Conservation (phyloP, 1,140 invertebrate species). For the Acromyrmex charruanus region DNA sequence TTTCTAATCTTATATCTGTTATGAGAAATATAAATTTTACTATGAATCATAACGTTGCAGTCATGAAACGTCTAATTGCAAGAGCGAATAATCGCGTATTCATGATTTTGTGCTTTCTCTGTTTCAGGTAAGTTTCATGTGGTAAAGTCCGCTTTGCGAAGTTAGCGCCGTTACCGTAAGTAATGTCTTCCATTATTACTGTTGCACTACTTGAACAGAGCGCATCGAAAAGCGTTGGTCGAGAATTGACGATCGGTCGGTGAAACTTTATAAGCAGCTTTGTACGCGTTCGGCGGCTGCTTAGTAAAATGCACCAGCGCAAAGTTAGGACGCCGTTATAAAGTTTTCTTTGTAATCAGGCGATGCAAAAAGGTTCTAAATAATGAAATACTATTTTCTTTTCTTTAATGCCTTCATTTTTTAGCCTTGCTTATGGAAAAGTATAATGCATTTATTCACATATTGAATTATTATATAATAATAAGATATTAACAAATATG, state of each 20-base stretch:
- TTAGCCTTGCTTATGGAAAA: slow-evolving; percentile 13
- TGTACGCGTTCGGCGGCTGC: slow-evolving; percentile 22
- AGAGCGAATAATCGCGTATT: slow-evolving; percentile 21
- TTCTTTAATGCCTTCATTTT: not conserved
- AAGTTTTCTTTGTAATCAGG: slow-evolving; percentile 24
- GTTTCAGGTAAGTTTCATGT: slow-evolving; percentile 65
- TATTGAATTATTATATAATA: not conserved
- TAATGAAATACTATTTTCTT: not conserved
- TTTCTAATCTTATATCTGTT: slow-evolving; percentile 6
- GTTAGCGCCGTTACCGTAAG: slow-evolving; percentile 65
- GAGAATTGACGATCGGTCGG: slow-evolving; percentile 47
- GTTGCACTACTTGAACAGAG: slow-evolving; percentile 28
- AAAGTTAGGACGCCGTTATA: slow-evolving; percentile 27
- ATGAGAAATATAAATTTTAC: slow-evolving; percentile 9
- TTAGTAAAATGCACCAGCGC: slow-evolving; percentile 25
- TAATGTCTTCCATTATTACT: slow-evolving; percentile 70
- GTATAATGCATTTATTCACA: not conserved
- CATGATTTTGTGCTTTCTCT: slow-evolving; percentile 60
- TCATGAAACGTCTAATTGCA: slow-evolving; percentile 32
- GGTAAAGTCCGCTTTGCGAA: slow-evolving; percentile 17
- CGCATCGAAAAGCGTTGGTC: slow-evolving; percentile 58
- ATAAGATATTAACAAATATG: not conserved
- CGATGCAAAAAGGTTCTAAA: slow-evolving; percentile 20
- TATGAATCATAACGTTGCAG: slow-evolving; percentile 24
- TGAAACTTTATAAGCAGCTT: slow-evolving; percentile 58